Evolutionary conservation across 2,113 vertebrate genomes (phyloP).

Genomic region (Hiodon tergisus): DNA sequence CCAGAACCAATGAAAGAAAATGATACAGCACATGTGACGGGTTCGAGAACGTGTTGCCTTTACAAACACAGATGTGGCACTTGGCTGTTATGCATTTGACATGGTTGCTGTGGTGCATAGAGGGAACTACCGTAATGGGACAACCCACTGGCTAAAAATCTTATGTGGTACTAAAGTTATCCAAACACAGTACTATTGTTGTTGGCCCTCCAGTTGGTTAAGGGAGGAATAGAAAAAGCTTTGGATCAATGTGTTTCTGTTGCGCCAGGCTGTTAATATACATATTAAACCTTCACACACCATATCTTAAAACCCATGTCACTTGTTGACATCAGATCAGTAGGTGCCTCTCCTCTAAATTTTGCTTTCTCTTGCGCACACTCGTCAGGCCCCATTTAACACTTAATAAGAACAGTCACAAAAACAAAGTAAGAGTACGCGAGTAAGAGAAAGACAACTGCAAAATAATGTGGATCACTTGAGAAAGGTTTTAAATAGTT

Average conservation of each 20-base stretch:
- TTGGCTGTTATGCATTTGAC: slow-evolving; percentile 3
- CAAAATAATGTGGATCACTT: too few species aligned
- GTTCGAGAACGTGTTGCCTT: not conserved
- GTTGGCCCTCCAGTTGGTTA: not conserved
- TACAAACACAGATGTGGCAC: slow-evolving; percentile 9
- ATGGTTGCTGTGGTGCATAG: not conserved
- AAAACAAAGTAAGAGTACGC: not conserved
- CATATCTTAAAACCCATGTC: not conserved
- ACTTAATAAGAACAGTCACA: not conserved
- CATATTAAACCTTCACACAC: not conserved
- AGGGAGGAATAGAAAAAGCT: not conserved
- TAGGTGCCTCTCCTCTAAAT: not conserved
- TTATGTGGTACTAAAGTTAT: not conserved
- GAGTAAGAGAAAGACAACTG: not conserved
- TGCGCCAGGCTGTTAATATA: not conserved
- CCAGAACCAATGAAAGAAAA: not conserved
- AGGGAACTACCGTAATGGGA: not conserved
- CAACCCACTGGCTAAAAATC: not conserved
- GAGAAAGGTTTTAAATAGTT: not conserved
- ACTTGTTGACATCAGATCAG: not conserved
- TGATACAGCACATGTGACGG: not conserved
- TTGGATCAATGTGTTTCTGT: not conserved
- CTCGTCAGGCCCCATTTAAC: not conserved
- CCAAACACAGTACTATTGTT: not conserved
- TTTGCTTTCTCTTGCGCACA: not conserved